These are phyloP conservation scores for Haemorhous mexicanus DNA, from an alignment of 2,113 vertebrate genomes.

Conservation along the genomic window DNA sequence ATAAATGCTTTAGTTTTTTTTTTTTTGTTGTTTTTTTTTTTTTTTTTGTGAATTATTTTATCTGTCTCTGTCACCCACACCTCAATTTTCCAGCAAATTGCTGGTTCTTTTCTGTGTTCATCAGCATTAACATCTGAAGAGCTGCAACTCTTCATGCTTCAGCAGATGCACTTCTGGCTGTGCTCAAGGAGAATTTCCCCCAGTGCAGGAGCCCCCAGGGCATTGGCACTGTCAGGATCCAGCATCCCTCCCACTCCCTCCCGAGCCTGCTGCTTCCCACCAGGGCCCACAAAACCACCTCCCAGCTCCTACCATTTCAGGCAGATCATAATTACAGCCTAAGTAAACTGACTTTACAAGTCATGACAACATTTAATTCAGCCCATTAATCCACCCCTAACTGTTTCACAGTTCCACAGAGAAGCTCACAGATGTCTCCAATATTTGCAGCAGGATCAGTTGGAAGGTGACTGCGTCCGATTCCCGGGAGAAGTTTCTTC, in stretches of 20 bases:
- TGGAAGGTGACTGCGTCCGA: background rate
- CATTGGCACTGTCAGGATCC: background rate
- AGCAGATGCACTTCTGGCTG: background rate
- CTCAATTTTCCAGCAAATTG: background rate
- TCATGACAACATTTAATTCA: slow-evolving; percentile 19
- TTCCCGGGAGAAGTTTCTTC: background rate
- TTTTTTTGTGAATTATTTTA: background rate
- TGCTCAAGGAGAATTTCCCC: background rate
- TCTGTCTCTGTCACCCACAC: background rate
- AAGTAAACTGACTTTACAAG: slow-evolving; percentile 5
- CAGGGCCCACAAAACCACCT: background rate
- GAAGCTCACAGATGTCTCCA: background rate
- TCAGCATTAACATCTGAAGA: background rate
- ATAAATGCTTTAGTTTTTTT: no score
- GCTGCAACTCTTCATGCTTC: background rate
- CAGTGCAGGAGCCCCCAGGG: fast-evolving
- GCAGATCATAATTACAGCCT: slow-evolving; percentile 23
- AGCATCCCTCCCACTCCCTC: background rate
- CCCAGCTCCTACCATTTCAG: background rate
- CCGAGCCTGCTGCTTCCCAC: background rate
- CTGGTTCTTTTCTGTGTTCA: background rate
- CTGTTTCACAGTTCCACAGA: background rate
- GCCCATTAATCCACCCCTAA: slow-evolving; percentile 5
- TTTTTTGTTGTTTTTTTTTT: no score
- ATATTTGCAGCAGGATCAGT: background rate